Evolutionary conservation across 2,888 invertebrate species (phyloP).

Genomic region (Scaptomyza flava): DNA sequence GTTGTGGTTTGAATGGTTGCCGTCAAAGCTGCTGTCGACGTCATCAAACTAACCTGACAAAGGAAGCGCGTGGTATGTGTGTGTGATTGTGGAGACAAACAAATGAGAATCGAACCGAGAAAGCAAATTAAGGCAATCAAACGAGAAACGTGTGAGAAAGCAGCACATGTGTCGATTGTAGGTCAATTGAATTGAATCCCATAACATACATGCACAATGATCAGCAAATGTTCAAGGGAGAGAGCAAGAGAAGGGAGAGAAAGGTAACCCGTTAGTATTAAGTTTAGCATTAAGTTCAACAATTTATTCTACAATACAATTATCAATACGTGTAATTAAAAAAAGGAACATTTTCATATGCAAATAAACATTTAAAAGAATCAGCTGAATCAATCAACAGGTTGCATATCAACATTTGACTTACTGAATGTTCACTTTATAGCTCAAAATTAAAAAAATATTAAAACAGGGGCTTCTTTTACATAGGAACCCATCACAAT

Average conservation of each 20-base stretch:
- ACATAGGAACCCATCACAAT: conserved; percentile 22
- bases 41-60: conserved; percentile 84
- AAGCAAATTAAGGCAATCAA: conserved; percentile 69
- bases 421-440: not conserved
- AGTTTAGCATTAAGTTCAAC: conserved; percentile 3
- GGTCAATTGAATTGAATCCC: conserved; percentile 20
- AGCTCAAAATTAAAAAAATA: not conserved
- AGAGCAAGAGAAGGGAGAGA: conserved; percentile 25
- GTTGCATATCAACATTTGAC: not conserved
- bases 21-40: conserved; percentile 80
- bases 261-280: conserved; percentile 52
- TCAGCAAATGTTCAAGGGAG: conserved; percentile 4
- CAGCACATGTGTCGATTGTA: conserved; percentile 31
- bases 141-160: conserved; percentile 37
- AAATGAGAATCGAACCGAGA: conserved; percentile 55
- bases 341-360: conserved; percentile 3
- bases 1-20: conserved; percentile 56
- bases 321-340: not conserved
- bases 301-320: not conserved
- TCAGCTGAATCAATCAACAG: not conserved
- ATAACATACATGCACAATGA: conserved; percentile 25
- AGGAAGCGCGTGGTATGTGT: conserved; percentile 75
- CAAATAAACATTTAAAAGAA: not conserved
- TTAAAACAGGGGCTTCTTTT: not conserved
- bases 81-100: conserved; percentile 42